Evolutionary conservation across 2,113 vertebrate genomes (phyloP).

Genomic region (Sminthopsis crassicaudata): DNA sequence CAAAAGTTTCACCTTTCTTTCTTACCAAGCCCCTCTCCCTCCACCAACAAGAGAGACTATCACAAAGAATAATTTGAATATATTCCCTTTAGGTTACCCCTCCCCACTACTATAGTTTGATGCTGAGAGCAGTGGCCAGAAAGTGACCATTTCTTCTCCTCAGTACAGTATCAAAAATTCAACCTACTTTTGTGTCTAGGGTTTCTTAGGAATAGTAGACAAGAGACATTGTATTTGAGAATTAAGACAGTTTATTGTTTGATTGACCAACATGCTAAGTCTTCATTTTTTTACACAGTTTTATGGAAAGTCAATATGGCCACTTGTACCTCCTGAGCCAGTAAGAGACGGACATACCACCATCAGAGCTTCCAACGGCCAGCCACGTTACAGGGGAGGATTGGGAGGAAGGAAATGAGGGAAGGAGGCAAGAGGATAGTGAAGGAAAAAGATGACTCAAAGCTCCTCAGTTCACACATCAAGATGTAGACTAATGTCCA

Average conservation of each 20-base stretch:
- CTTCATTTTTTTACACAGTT: slow-evolving; percentile 77
- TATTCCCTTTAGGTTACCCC: not conserved
- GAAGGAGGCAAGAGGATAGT: not conserved
- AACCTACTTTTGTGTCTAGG: not conserved
- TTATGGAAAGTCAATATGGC: slow-evolving; percentile 74
- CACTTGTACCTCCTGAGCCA: slow-evolving; percentile 59
- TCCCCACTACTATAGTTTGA: not conserved
- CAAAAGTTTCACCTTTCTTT: not conserved
- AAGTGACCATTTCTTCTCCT: not conserved
- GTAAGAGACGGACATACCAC: slow-evolving; percentile 45
- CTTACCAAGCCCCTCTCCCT: not conserved
- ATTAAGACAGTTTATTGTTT: slow-evolving; percentile 80
- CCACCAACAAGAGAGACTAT: not conserved
- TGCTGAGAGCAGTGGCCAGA: not conserved
- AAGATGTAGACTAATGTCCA: not conserved
- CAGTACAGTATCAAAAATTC: not conserved
- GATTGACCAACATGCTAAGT: slow-evolving; percentile 77
- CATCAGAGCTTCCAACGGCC: slow-evolving; percentile 50
- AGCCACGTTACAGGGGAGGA: slow-evolving; percentile 12
- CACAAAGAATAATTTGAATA: not conserved
- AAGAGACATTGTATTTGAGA: slow-evolving; percentile 66
- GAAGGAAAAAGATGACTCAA: slow-evolving; percentile 14
- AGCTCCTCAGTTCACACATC: slow-evolving; percentile 4
- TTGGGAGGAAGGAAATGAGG: not conserved
- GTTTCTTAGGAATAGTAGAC: slow-evolving; percentile 49